Evolutionary conservation across 2,113 vertebrate genomes (phyloP).

Genomic region (Aegithalos caudatus): DNA sequence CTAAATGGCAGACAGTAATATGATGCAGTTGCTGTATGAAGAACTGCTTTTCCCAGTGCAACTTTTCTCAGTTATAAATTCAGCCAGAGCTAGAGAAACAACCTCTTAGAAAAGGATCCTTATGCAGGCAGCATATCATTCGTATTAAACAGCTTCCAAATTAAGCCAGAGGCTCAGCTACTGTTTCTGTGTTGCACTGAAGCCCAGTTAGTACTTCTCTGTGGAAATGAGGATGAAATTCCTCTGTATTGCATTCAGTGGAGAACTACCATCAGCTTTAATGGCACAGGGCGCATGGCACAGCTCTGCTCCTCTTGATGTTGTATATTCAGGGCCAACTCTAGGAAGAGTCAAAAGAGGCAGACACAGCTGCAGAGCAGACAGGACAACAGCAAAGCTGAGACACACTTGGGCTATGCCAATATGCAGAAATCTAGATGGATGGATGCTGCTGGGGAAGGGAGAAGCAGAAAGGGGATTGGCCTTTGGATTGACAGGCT

Average conservation of each 20-base stretch:
- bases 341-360: background rate
- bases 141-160: background rate
- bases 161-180: background rate
- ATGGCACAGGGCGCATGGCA: background rate
- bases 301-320: background rate
- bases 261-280: background rate
- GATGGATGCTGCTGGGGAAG: background rate
- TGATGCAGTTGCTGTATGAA: slow-evolving; percentile 20
- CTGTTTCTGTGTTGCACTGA: background rate
- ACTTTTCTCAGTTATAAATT: slow-evolving; percentile 9
- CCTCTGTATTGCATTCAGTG: background rate
- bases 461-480: background rate
- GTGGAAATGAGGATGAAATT: background rate
- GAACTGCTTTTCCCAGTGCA: slow-evolving; percentile 34
- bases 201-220: background rate
- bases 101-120: background rate
- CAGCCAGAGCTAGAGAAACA: background rate
- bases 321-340: background rate
- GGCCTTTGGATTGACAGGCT: fast-evolving
- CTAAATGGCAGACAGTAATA: slow-evolving; percentile 5
- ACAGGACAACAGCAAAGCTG: background rate
- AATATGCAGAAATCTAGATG: background rate
- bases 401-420: background rate
- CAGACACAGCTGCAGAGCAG: background rate
- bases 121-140: background rate